A percentile compares a stretch with the other conserved stretches of the same genome.
Conservation (phyloP, 2,797 vertebrate genomes). For the Zalophus californianus region DNA sequence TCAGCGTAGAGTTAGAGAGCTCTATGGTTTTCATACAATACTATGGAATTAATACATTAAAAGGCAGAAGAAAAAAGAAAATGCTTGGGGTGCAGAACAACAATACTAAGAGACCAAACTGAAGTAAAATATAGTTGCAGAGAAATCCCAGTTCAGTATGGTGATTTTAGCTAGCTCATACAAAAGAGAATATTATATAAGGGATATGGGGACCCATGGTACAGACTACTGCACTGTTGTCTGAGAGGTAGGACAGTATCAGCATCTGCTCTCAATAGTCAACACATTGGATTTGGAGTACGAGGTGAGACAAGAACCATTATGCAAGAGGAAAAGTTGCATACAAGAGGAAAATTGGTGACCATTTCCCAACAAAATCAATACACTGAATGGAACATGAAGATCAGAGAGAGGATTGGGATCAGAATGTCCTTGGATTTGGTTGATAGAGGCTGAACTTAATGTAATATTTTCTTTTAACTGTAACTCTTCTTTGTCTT, state of each 20-base stretch:
- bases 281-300: neutral
- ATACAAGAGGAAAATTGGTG: neutral
- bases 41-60: neutral
- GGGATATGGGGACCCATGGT: neutral
- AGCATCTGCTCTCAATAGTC: neutral
- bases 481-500: neutral
- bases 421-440: neutral
- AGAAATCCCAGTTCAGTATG: neutral
- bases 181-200: neutral
- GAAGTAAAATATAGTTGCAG: neutral
- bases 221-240: neutral
- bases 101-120: neutral
- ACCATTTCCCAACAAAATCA: neutral
- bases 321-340: neutral
- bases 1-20: neutral
- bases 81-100: neutral
- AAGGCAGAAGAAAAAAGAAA: neutral
- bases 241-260: neutral
- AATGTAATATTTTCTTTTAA: neutral
- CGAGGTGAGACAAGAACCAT: neutral
- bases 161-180: neutral
- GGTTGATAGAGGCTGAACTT: neutral
- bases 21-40: neutral
- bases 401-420: neutral
- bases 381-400: neutral